Conservation (phyloP, 2,888 invertebrate species). For the Aproaerema taeniolella region DNA sequence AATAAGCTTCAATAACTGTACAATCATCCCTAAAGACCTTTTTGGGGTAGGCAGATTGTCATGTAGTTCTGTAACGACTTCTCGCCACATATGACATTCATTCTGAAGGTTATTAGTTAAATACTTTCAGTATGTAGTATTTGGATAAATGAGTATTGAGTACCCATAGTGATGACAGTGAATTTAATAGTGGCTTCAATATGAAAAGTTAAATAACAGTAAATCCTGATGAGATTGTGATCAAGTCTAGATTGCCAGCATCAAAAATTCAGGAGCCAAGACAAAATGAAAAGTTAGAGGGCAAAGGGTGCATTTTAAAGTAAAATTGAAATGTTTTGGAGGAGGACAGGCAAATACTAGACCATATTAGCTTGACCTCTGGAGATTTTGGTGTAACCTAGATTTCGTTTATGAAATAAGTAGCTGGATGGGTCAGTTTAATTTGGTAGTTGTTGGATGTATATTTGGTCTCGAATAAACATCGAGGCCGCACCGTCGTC, state of each 20-base stretch:
- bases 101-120: too few relatives aligned
- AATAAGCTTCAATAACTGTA: too few relatives aligned
- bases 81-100: too few relatives aligned
- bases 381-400: background rate
- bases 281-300: constrained; percentile 19
- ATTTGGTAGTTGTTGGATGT: constrained; percentile 29
- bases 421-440: constrained; percentile 21
- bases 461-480: constrained; percentile 57
- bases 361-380: constrained; percentile 32
- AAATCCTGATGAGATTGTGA: too few relatives aligned
- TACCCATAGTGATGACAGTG: too few relatives aligned
- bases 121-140: too few relatives aligned
- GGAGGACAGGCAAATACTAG: constrained; percentile 33
- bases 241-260: constrained; percentile 2
- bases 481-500: constrained; percentile 56
- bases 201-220: too few relatives aligned
- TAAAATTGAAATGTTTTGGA: constrained; percentile 40
- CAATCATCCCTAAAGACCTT: too few relatives aligned
- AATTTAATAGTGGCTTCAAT: too few relatives aligned
- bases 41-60: too few relatives aligned
- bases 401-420: constrained; percentile 10
- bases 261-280: constrained; percentile 13
- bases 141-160: too few relatives aligned
- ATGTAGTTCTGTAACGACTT: too few relatives aligned
- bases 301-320: constrained; percentile 43